Percentiles rank a stretch among this genome's conserved stretches.
Conservation (phyloP, 2,113 vertebrate genomes). For the Hippocampus guttulatus region DNA sequence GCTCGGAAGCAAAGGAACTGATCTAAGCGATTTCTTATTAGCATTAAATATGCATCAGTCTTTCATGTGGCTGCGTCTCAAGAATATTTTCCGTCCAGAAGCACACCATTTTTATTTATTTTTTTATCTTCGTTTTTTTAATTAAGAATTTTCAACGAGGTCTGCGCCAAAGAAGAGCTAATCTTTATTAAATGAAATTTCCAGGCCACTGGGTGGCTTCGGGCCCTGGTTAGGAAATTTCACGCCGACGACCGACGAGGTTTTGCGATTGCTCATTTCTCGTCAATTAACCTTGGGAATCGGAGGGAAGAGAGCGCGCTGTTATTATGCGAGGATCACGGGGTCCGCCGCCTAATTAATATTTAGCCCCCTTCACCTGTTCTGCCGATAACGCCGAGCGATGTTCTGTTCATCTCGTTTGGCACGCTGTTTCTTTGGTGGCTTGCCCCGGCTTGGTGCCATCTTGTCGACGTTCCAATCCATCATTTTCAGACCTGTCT, state of each 20-base stretch:
- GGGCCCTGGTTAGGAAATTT: conserved; percentile 59
- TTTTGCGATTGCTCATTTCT: conserved; percentile 29
- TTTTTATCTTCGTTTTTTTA: conserved; percentile 69
- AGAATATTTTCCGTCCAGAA: conserved; percentile 64
- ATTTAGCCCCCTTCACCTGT: conserved; percentile 41
- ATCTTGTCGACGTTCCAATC: conserved; percentile 48
- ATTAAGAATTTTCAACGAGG: conserved; percentile 68
- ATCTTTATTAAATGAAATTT: conserved; percentile 78
- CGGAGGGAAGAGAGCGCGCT: conserved; percentile 27
- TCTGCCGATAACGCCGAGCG: conserved; percentile 24
- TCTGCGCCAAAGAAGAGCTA: conserved; percentile 63
- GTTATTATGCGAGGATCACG: conserved; percentile 23
- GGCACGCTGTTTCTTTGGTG: conserved; percentile 7
- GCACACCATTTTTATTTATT: conserved; percentile 29
- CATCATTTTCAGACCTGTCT: conserved; percentile 49
- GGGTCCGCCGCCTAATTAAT: conserved; percentile 29
- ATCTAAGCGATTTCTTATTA: conserved; percentile 61
- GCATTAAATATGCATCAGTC: conserved; percentile 70
- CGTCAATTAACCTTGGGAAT: conserved; percentile 62
- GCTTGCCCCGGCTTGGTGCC: conserved; percentile 13
- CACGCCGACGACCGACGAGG: conserved; percentile 32
- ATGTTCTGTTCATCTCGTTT: conserved; percentile 32
- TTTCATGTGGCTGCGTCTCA: conserved; percentile 65
- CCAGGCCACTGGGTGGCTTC: conserved; percentile 63
- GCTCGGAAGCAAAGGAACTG: conserved; percentile 51